Base-by-base conservation (phyloP, 2,113 vertebrate species). In the Chionomys nivalis region DNA sequence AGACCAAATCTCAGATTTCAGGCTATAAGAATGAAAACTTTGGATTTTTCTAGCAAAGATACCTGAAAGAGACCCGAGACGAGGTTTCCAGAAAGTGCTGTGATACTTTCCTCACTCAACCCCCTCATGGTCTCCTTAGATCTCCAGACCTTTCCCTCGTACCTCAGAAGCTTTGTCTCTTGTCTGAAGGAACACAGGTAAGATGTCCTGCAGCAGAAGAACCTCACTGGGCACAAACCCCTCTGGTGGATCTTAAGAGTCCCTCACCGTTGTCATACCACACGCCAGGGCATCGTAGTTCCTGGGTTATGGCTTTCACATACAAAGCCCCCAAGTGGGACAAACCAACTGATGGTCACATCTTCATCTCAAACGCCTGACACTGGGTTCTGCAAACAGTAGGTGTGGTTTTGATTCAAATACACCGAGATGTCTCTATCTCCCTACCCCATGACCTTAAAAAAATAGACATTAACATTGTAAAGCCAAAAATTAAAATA, bases 1-100 rank as follows among this genome's bases (percentile, higher is more conserved):
- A 92, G 42, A 33, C 6, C 23, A 90, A 36, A 93, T 81, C 90
- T 70, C 52, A 94, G 95, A 86, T 36, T 49, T 36, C 19, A 76
- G 78, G 86, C 90, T n/a, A 31, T 79, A 73, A 85, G 33, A 90
- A 61, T 91, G 2, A 63, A 85, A 94, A 96, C 6, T 79, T 36
- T 77, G 26, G 7, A 19, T 88, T 92, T 92, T 94, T 94, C 73
- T 86, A 92, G 36, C 19, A 19, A 66, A 95, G 52, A 44, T 58
- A 55, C 11, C 24, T 68, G 13, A 82, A 77, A 24, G 77, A 44
- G 49, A 66, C 5, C 21, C 5, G 5, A 61, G 16, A 77, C 11
- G 21, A 24, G 49, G 52, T 31, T 83, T 93, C 55, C 47, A 93
- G 73, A 77, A 93, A 12, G 9, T 39, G 28, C 47, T 85, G 1